Evolutionary conservation across 2,888 invertebrate species (phyloP).

Genomic region (Dione juno): DNA sequence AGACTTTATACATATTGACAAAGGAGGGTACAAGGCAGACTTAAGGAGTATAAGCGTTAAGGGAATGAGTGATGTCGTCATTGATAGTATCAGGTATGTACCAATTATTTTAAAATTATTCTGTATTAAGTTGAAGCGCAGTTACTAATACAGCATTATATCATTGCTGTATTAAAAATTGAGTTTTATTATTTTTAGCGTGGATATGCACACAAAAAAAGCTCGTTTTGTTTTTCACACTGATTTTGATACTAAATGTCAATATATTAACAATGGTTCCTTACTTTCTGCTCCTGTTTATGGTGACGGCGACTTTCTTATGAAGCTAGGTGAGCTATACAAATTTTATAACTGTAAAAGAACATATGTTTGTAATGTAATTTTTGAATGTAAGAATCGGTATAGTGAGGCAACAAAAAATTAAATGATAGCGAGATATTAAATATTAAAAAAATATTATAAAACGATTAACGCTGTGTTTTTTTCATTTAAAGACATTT

Average conservation of each 20-base stretch:
- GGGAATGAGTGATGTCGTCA: background rate
- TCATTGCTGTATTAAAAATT: no score
- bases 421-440: no score
- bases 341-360: background rate
- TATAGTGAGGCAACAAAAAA: no score
- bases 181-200: background rate
- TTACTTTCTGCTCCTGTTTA: background rate
- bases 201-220: background rate
- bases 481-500: no score
- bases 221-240: background rate
- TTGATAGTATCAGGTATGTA: constrained; percentile 10
- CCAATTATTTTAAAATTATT: background rate
- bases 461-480: no score
- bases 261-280: constrained; percentile 5
- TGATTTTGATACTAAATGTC: background rate
- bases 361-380: no score
- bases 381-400: no score
- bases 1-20: constrained; percentile 5
- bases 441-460: no score
- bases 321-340: background rate
- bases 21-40: background rate
- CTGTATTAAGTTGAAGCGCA: no score
- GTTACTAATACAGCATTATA: no score
- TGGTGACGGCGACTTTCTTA: background rate
- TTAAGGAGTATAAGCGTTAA: background rate